Conservation (phyloP, 2,888 invertebrate genomes). For the Acronicta psi region DNA sequence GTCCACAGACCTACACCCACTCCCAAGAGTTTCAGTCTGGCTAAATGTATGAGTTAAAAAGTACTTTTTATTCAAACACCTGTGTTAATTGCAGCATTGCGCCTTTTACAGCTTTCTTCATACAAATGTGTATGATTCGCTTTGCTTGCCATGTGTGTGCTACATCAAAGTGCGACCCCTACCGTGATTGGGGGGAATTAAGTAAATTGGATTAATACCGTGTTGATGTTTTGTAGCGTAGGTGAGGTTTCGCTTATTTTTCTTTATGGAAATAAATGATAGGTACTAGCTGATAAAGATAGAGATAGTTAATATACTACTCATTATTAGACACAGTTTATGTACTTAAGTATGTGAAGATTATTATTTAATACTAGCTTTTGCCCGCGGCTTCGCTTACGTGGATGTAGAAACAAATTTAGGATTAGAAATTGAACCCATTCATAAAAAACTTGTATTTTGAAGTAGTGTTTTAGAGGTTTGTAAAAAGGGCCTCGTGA, state of each 20-base stretch:
- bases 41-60: conserved; percentile 32
- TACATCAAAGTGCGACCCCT: conserved; percentile 72
- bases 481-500: too few relatives aligned
- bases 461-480: too few relatives aligned
- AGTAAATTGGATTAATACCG: conserved; percentile 10
- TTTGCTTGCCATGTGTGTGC: conserved; percentile 66
- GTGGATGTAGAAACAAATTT: too few relatives aligned
- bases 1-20: background rate
- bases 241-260: background rate
- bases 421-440: too few relatives aligned
- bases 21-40: conserved; percentile 38
- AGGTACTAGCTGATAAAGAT: too few relatives aligned
- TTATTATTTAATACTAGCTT: too few relatives aligned
- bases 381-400: too few relatives aligned
- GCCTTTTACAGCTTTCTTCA: conserved; percentile 61
- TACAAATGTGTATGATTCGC: conserved; percentile 78
- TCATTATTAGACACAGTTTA: too few relatives aligned
- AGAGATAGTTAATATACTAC: too few relatives aligned
- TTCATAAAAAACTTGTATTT: too few relatives aligned
- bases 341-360: too few relatives aligned
- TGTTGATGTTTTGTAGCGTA: background rate
- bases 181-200: conserved; percentile 27
- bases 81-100: conserved; percentile 65
- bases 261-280: background rate
- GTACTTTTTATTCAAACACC: conserved; percentile 38